phyloP scores from a whole-genome alignment of 1,140 invertebrate species.

The Drosophila repletoides region DNA sequence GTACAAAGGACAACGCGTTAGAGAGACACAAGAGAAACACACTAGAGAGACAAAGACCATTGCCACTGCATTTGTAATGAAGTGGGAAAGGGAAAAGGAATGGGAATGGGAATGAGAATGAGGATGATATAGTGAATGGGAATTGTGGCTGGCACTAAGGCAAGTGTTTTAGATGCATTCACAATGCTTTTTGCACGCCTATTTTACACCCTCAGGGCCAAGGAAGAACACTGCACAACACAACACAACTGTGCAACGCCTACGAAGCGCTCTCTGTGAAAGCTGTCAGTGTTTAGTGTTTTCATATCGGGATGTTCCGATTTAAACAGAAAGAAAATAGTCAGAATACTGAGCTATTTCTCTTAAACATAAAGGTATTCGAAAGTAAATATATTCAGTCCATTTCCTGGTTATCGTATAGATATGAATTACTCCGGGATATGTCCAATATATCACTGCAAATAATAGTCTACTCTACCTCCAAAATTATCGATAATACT shows the following conservation, averaged over 20 bases:
- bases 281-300: background rate
- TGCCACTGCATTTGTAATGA: conserved; percentile 61
- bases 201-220: conserved; percentile 26
- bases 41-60: background rate
- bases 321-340: no score
- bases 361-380: no score
- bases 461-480: no score
- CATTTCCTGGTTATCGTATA: no score
- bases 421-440: no score
- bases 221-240: conserved; percentile 15
- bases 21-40: background rate
- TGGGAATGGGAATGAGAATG: conserved; percentile 3
- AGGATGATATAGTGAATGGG: background rate
- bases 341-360: no score
- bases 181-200: conserved; percentile 27
- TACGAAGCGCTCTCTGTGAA: background rate
- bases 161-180: conserved; percentile 30
- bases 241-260: conserved; percentile 18
- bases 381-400: no score
- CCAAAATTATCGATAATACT: no score
- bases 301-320: background rate
- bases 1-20: conserved; percentile 53
- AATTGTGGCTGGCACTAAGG: conserved; percentile 14
- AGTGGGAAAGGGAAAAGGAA: conserved; percentile 21
- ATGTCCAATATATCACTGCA: no score